These are phyloP conservation scores for Spondyliosoma cantharus DNA, from an alignment of 2,797 vertebrate species.

Conservation along the genomic window DNA sequence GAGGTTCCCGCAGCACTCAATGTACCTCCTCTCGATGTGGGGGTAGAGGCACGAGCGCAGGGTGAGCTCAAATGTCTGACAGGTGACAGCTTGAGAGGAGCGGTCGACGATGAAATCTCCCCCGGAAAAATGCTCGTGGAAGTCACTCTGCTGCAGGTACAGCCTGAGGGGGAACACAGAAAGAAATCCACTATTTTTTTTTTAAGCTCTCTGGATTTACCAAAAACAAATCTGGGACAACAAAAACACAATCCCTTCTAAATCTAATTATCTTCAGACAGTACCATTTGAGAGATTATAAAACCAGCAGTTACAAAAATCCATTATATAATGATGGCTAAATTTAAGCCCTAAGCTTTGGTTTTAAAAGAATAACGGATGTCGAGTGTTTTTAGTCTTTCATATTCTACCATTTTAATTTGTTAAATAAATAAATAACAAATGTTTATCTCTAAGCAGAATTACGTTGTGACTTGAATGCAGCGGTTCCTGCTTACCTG, in stretches of 20 bases:
- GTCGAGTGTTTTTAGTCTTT: not conserved
- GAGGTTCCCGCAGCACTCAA: conserved; percentile 96
- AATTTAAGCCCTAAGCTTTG: not conserved
- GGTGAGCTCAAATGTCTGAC: conserved; percentile 96
- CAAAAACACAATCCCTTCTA: not conserved
- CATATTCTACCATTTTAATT: not conserved
- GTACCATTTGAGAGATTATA: conserved; percentile 16
- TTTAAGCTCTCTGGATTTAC: not conserved
- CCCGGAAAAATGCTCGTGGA: conserved; percentile 92
- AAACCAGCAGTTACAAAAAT: conserved; percentile 17
- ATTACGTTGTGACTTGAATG: not conserved
- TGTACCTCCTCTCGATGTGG: conserved; percentile 93
- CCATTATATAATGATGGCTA: not conserved
- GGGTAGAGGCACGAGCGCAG: conserved; percentile 97
- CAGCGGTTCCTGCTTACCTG: conserved; percentile 82
- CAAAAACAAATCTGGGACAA: not conserved
- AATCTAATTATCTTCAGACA: not conserved
- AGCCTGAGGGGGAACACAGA: conserved; percentile 80
- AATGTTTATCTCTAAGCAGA: not conserved
- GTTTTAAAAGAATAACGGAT: not conserved
- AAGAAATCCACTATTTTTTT: not conserved
- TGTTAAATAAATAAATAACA: no score
- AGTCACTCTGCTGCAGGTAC: conserved; percentile 96
- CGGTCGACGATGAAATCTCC: conserved; percentile 92
- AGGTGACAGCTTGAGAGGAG: conserved; percentile 97